Base-by-base conservation (phyloP, 2,113 vertebrate genomes). In the Fregata magnificens region DNA sequence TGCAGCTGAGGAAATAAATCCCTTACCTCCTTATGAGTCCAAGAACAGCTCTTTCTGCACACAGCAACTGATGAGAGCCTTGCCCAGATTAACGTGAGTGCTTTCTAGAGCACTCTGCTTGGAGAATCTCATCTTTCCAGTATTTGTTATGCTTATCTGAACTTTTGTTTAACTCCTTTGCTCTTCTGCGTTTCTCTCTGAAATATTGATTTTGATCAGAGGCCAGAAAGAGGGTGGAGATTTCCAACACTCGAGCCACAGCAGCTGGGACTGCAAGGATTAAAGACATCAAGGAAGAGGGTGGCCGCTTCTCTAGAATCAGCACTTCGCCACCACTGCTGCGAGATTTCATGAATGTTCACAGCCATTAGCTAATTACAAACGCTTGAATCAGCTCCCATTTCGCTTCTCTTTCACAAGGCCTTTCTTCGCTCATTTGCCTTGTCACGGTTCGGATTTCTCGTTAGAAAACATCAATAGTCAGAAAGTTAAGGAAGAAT, bases 1-100 rank as follows among this genome's bases (percentile, higher is more conserved):
- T 47, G 78, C 70, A 93, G 78, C 89, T 96, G 96, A 96, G 91
- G 87, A 94, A 96, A 95, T 93, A 94, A 95, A 95, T 90, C 78
- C 79, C 78, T 94, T 93, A 94, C 93, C 87, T 95, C 71, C 71
- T 96, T 74, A 66, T 13, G 76, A 90, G 71, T 93, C 91, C 89
- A 93, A 95, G 89, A 95, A 93, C 80, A 97, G 95, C 74, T 83
- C 74, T 79, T 89, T 72, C 81, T 88, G 62, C 55, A 47, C 59
- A 62, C 45, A 91, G 83, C 81, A 95, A 65, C 21, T 86, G 95
- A 77, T 88, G 91, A 94, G 45, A 85, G 71, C 78, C 91, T 95
- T 97, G 66, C 87, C 85, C 87, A 94, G 84, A 88, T 73, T 91
- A 85, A 77, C 6, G 1, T 19, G 70, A 91, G 67, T 70, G 84